Percentiles rank a stretch among this genome's conserved stretches.
phyloP scores from a whole-genome alignment of 2,797 vertebrate genomes.

The Gadopsis bispinosus region DNA sequence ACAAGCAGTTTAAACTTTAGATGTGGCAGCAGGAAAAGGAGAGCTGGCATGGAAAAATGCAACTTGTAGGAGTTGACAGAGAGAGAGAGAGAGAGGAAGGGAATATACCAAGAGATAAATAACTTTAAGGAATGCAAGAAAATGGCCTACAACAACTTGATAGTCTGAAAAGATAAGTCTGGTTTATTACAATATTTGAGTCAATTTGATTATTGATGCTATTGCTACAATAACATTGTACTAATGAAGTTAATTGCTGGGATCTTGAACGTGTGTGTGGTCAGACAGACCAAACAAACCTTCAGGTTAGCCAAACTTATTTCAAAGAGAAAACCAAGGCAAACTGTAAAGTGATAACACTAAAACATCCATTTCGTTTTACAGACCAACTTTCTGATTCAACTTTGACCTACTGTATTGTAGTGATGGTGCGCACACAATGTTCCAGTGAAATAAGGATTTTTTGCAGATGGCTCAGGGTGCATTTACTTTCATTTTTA shows the following conservation, averaged over 20 bases:
- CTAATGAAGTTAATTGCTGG: neutral
- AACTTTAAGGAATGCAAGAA: neutral
- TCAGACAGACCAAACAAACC: too few relatives aligned
- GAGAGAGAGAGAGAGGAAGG: neutral
- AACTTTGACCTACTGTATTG: neutral
- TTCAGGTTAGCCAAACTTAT: neutral
- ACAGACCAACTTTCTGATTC: neutral
- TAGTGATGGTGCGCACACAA: neutral
- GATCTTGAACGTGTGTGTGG: neutral
- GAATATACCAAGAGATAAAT: neutral
- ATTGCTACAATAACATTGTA: neutral
- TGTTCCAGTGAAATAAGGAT: neutral
- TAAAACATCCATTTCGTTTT: neutral
- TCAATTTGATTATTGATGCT: neutral
- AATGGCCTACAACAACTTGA: neutral
- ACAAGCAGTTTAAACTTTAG: slow-evolving; percentile 3
- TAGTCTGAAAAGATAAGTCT: neutral
- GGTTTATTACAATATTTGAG: neutral
- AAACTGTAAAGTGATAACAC: neutral
- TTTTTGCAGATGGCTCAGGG: too few relatives aligned
- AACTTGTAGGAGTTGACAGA: neutral
- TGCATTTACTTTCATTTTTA: neutral
- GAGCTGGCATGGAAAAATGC: neutral
- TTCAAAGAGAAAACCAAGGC: too few relatives aligned
- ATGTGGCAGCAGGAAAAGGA: neutral